Evolutionary conservation across 2,113 vertebrate genomes (phyloP).

Genomic region (Columbina picui): DNA sequence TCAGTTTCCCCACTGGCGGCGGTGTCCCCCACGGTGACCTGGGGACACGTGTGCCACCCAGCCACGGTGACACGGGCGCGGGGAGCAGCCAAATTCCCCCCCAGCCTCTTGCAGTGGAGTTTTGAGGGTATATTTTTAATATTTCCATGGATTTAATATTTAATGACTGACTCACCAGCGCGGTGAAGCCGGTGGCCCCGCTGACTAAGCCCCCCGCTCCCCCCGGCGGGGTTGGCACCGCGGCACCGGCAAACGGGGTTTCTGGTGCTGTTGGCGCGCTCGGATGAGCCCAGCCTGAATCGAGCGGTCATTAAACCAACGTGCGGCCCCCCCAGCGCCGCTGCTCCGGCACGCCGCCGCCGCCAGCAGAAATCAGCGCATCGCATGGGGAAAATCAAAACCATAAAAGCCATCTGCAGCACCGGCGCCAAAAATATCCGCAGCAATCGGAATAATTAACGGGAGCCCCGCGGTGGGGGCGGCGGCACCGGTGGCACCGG

Average conservation of each 20-base stretch:
- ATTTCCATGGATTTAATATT: too few relatives aligned
- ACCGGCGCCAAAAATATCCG: background rate
- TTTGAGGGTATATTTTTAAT: background rate
- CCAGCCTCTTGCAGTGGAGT: too few relatives aligned
- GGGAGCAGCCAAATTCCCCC: background rate
- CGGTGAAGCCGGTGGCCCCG: conserved; percentile 12
- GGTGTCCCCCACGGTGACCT: background rate
- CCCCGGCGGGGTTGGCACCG: too few relatives aligned
- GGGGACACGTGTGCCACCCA: background rate
- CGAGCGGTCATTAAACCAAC: background rate
- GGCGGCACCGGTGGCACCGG: too few relatives aligned
- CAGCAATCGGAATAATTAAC: background rate
- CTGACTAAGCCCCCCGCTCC: background rate
- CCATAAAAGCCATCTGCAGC: background rate
- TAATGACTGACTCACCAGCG: conserved; percentile 38
- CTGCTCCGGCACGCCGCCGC: background rate
- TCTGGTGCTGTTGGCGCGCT: background rate
- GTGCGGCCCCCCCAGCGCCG: too few relatives aligned
- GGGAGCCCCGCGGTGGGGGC: background rate
- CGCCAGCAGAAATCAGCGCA: background rate
- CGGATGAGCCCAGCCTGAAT: background rate
- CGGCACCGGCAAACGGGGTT: background rate
- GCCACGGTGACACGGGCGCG: background rate
- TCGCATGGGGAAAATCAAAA: too few relatives aligned
- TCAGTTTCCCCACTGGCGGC: background rate